A percentile compares a stretch with the other conserved stretches of the same genome.
Conservation (phyloP, 2,113 vertebrate genomes). For the Polypterus bichir region DNA sequence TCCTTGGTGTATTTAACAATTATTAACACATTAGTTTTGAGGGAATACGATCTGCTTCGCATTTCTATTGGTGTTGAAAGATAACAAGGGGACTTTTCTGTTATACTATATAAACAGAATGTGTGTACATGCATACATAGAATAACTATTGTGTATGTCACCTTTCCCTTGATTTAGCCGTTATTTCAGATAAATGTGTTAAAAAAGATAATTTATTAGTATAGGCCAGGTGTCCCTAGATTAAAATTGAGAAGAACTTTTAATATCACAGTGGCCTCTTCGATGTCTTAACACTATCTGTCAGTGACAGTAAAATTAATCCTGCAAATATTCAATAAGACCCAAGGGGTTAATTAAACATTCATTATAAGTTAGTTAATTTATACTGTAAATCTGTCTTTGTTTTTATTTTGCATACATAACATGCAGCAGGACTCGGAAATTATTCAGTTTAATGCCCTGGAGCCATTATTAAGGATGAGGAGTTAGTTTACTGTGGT, state of each 20-base stretch:
- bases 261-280: conserved; percentile 4
- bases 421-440: conserved; percentile 32
- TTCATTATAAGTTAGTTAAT: conserved; percentile 47
- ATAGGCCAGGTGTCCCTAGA: neutral
- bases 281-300: conserved; percentile 30
- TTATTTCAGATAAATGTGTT: no score
- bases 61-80: no score
- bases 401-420: conserved; percentile 28
- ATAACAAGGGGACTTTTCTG: no score
- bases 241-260: neutral
- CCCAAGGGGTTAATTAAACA: conserved; percentile 39
- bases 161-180: no score
- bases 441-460: conserved; percentile 25
- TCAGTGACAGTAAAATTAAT: conserved; percentile 45
- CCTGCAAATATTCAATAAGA: conserved; percentile 41
- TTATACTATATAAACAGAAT: no score
- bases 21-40: no score
- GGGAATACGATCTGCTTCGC: no score
- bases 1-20: no score
- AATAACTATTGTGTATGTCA: no score
- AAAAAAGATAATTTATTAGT: neutral
- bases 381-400: conserved; percentile 51
- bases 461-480: conserved; percentile 12
- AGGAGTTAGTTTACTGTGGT: neutral
- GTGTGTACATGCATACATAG: no score